Evolutionary conservation across 2,888 invertebrate species (phyloP).

Genomic region (Tetranychus piercei): DNA sequence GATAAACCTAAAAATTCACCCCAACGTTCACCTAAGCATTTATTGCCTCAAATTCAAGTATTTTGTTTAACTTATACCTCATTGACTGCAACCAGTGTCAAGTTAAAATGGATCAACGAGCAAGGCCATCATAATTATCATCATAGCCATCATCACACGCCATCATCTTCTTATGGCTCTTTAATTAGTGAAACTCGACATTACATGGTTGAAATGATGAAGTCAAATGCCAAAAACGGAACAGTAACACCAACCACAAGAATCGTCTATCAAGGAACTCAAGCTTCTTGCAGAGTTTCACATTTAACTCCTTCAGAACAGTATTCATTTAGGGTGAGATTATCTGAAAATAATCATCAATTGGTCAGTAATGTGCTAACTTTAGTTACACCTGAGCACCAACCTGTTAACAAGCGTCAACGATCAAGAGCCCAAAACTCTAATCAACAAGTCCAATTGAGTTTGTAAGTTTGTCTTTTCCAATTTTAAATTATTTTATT

Average conservation of each 20-base stretch:
- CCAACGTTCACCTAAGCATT: constrained; percentile 19
- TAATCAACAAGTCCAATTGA: constrained; percentile 4
- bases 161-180: not conserved
- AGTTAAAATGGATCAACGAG: constrained; percentile 56
- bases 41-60: constrained; percentile 18
- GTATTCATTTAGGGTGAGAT: constrained; percentile 20
- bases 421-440: not conserved
- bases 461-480: not conserved
- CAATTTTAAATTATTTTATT: not conserved
- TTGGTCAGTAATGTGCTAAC: constrained; percentile 20
- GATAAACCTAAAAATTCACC: not conserved
- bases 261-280: constrained; percentile 18
- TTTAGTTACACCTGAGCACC: constrained; percentile 17
- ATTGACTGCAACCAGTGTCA: constrained; percentile 46
- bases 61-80: constrained; percentile 13
- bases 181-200: constrained; percentile 6
- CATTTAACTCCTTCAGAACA: constrained; percentile 16
- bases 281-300: constrained; percentile 15
- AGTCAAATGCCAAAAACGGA: not conserved
- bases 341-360: constrained; percentile 7
- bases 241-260: constrained; percentile 8
- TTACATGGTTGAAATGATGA: constrained; percentile 21
- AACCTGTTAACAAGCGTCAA: constrained; percentile 8
- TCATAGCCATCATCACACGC: not conserved
- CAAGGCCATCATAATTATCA: constrained; percentile 35